phyloP scores from a whole-genome alignment of 2,113 vertebrate species.

The Argyrosomus japonicus region DNA sequence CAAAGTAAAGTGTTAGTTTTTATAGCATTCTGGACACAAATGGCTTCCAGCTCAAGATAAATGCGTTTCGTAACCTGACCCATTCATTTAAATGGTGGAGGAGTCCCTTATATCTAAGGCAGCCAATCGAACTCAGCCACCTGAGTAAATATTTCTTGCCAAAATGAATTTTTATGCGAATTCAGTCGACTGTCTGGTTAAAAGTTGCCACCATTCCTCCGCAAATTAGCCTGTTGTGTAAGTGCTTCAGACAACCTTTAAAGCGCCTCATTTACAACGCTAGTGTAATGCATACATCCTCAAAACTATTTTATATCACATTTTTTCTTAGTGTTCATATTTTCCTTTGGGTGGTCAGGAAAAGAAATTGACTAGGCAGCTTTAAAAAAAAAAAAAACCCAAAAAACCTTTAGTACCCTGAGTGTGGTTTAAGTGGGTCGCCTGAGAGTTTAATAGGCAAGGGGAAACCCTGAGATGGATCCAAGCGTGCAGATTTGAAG shows the following conservation, averaged over 20 bases:
- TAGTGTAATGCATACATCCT: constrained; percentile 4
- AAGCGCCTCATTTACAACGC: background rate
- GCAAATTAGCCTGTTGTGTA: background rate
- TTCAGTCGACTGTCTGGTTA: background rate
- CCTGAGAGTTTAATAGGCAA: constrained; percentile 59
- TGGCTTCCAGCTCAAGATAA: constrained; percentile 11
- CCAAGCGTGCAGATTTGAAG: constrained; percentile 51
- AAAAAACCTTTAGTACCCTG: background rate
- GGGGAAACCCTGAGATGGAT: constrained; percentile 62
- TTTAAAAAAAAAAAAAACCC: constrained; percentile 9
- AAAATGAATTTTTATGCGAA: background rate
- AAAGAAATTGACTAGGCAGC: constrained; percentile 14
- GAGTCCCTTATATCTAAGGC: constrained; percentile 1
- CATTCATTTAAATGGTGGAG: background rate
- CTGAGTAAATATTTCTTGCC: constrained; percentile 21
- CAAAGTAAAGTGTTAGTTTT: background rate
- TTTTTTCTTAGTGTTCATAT: constrained; percentile 25
- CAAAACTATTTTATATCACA: constrained; percentile 4
- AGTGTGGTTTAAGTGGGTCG: constrained; percentile 63
- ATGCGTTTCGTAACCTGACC: constrained; percentile 14
- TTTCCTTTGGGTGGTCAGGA: constrained; percentile 45
- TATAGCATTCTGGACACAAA: background rate
- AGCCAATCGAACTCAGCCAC: constrained; percentile 25
- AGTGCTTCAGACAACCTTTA: constrained; percentile 2
- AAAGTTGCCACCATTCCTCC: background rate